Evolutionary conservation across 2,797 vertebrate species (phyloP).

Genomic region (Fistularia tabacaria): DNA sequence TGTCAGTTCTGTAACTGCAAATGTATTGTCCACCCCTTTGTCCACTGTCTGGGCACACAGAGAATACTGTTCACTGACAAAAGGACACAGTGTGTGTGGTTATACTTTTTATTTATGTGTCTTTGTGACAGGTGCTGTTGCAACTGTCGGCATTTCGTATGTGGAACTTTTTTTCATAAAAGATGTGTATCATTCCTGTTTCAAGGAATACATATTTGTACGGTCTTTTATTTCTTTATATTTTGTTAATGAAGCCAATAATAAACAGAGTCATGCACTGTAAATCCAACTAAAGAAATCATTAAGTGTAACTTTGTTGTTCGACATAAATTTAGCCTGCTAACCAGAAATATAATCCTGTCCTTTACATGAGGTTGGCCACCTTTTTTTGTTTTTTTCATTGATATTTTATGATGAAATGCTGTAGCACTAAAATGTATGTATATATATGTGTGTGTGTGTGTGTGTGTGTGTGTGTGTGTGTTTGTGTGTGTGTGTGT

Average conservation of each 20-base stretch:
- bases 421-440: slow-evolving; percentile 38
- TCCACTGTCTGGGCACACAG: slow-evolving; percentile 28
- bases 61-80: slow-evolving; percentile 54
- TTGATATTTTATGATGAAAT: slow-evolving; percentile 70
- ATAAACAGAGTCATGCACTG: slow-evolving; percentile 60
- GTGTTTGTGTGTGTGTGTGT: no score
- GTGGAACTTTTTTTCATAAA: slow-evolving; percentile 72
- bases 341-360: slow-evolving; percentile 33
- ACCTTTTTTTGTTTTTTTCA: slow-evolving; percentile 53
- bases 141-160: slow-evolving; percentile 59
- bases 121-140: slow-evolving; percentile 54
- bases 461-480: no score
- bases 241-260: slow-evolving; percentile 45
- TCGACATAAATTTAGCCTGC: slow-evolving; percentile 25
- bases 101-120: slow-evolving; percentile 56
- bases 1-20: slow-evolving; percentile 29
- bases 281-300: slow-evolving; percentile 47
- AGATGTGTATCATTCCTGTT: slow-evolving; percentile 78
- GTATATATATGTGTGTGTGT: no score
- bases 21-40: slow-evolving; percentile 21
- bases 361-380: slow-evolving; percentile 40
- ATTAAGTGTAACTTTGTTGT: slow-evolving; percentile 22
- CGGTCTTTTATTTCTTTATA: slow-evolving; percentile 48
- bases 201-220: slow-evolving; percentile 76
- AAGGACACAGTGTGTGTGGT: slow-evolving; percentile 21